A percentile compares a stretch with the other conserved stretches of the same genome.
Evolutionary conservation across 2,797 vertebrate species (phyloP).

Genomic region (Peromyscus aztecus): DNA sequence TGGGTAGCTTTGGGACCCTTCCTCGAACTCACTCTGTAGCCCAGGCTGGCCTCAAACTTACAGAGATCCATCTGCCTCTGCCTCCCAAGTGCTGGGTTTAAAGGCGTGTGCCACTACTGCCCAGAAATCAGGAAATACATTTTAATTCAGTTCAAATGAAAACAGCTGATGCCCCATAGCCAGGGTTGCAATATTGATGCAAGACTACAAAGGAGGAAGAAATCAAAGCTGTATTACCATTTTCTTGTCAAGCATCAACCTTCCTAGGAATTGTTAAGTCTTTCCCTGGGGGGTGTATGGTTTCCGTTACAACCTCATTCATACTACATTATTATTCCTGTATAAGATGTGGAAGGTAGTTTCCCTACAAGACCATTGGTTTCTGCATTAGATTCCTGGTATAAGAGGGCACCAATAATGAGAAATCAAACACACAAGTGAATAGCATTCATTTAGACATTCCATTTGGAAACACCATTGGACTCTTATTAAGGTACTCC

Average conservation of each 20-base stretch:
- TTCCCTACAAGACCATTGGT: neutral
- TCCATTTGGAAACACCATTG: neutral
- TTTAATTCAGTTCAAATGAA: neutral
- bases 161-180: neutral
- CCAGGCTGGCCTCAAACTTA: too few relatives aligned
- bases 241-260: neutral
- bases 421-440: neutral
- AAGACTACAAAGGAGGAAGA: neutral
- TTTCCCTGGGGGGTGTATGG: neutral
- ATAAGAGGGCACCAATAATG: neutral
- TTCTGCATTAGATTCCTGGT: neutral
- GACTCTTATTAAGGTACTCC: neutral
- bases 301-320: neutral
- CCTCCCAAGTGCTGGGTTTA: too few relatives aligned
- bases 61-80: too few relatives aligned
- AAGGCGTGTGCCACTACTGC: too few relatives aligned
- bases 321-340: neutral
- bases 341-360: neutral
- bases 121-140: neutral
- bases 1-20: too few relatives aligned
- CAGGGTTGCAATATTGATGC: neutral
- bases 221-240: slow-evolving; percentile 35
- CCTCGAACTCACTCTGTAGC: too few relatives aligned
- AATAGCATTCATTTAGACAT: neutral
- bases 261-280: slow-evolving; percentile 2